phyloP scores from a whole-genome alignment of 2,113 vertebrate species.

The Nerophis ophidion region DNA sequence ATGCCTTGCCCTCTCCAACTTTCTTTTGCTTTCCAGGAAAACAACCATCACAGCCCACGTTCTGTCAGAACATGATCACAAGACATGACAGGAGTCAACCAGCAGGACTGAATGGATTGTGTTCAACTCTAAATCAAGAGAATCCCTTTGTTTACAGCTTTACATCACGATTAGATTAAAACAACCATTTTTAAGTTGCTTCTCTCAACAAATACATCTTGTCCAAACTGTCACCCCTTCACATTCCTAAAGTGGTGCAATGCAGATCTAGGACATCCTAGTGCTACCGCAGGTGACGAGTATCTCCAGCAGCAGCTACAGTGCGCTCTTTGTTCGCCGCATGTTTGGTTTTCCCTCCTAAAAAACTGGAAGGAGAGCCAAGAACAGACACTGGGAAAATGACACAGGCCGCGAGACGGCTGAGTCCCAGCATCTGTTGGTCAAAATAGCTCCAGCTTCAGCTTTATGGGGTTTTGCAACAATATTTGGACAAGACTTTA shows the following conservation, averaged over 20 bases:
- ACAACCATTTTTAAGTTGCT: constrained; percentile 49
- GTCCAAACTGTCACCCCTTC: constrained; percentile 51
- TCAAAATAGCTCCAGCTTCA: background rate
- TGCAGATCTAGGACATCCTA: constrained; percentile 57
- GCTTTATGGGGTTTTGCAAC: too few relatives aligned
- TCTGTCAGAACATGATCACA: too few relatives aligned
- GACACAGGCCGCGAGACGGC: constrained; percentile 32
- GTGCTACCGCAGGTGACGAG: constrained; percentile 59
- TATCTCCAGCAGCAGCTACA: constrained; percentile 46
- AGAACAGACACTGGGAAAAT: constrained; percentile 30
- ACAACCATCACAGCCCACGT: too few relatives aligned
- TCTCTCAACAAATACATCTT: constrained; percentile 55
- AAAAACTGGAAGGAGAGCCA: constrained; percentile 28
- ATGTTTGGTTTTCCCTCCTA: constrained; percentile 41
- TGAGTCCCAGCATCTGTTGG: constrained; percentile 31
- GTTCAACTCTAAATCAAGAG: background rate
- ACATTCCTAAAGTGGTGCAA: constrained; percentile 56
- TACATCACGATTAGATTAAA: background rate
- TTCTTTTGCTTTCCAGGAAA: too few relatives aligned
- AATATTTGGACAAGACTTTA: too few relatives aligned
- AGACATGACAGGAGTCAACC: too few relatives aligned
- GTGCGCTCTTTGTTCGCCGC: constrained; percentile 50
- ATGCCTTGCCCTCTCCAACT: too few relatives aligned
- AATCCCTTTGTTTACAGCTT: too few relatives aligned
- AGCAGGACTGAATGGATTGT: background rate